phyloP scores from a whole-genome alignment of 2,888 invertebrate species.

The Aspidiotus destructor region DNA sequence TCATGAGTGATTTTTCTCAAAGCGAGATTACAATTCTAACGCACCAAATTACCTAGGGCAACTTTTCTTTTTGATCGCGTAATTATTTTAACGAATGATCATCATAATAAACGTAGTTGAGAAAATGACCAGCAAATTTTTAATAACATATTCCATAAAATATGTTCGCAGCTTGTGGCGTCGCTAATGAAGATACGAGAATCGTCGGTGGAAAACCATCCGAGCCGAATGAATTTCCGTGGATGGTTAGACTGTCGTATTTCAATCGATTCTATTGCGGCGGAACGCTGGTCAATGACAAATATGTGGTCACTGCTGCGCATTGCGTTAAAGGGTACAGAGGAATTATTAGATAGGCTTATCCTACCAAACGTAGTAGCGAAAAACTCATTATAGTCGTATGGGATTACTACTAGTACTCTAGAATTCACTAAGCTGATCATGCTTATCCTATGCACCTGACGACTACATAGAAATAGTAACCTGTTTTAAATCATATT shows the following conservation, averaged over 20 bases:
- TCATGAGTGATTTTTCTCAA: too few relatives aligned
- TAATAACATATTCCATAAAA: neutral
- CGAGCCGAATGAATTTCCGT: slow-evolving; percentile 70
- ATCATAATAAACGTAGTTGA: too few relatives aligned
- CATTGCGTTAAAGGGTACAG: slow-evolving; percentile 80
- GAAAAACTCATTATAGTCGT: neutral
- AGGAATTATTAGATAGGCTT: neutral
- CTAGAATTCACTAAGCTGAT: too few relatives aligned
- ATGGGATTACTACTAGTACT: too few relatives aligned
- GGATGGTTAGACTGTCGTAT: slow-evolving; percentile 79
- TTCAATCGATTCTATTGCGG: slow-evolving; percentile 85
- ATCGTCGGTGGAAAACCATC: slow-evolving; percentile 74
- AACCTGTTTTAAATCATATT: too few relatives aligned
- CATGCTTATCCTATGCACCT: too few relatives aligned
- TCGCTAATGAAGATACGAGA: slow-evolving; percentile 67
- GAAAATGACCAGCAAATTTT: too few relatives aligned
- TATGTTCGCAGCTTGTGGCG: slow-evolving; percentile 51
- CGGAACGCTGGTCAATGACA: slow-evolving; percentile 75
- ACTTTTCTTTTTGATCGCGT: too few relatives aligned
- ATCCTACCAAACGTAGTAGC: neutral
- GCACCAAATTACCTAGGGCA: too few relatives aligned
- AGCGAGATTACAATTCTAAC: too few relatives aligned
- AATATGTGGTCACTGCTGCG: slow-evolving; percentile 77
- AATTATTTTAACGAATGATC: too few relatives aligned
- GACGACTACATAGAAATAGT: too few relatives aligned